phyloP scores from a whole-genome alignment of 2,888 invertebrate genomes.

The Cantharis flavilabris region DNA sequence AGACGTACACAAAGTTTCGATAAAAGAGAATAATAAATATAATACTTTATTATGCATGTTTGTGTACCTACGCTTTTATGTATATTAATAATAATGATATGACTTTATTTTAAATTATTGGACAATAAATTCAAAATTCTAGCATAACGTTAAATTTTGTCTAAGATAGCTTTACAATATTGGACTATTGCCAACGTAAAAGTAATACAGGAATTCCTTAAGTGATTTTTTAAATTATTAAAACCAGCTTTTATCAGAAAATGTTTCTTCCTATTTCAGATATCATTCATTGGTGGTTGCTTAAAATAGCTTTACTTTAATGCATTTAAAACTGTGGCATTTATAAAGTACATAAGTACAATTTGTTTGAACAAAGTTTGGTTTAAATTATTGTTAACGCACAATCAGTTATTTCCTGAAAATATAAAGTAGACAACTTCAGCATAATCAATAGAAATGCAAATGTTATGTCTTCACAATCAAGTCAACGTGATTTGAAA shows the following conservation, averaged over 20 bases:
- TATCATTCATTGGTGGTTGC: background rate
- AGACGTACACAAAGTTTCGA: too few species aligned
- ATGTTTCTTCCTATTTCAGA: background rate
- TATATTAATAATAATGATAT: too few species aligned
- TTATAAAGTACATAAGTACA: too few species aligned
- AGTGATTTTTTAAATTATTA: background rate
- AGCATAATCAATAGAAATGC: background rate
- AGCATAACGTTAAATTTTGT: background rate
- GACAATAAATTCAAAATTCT: background rate
- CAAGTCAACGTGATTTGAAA: background rate
- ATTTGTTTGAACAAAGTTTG: too few species aligned
- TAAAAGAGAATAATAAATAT: too few species aligned
- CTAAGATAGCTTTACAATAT: background rate
- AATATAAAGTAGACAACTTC: background rate
- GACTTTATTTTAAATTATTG: too few species aligned
- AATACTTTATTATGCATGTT: too few species aligned
- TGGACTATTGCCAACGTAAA: background rate
- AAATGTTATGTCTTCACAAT: background rate
- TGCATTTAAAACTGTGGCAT: too few species aligned
- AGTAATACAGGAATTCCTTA: background rate
- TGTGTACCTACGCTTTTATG: too few species aligned
- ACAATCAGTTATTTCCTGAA: background rate
- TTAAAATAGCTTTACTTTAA: background rate
- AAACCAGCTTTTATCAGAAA: background rate
- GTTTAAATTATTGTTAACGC: background rate